Conservation (phyloP, 2,113 vertebrate genomes). For the Pseudolaguvia tuberculata region DNA sequence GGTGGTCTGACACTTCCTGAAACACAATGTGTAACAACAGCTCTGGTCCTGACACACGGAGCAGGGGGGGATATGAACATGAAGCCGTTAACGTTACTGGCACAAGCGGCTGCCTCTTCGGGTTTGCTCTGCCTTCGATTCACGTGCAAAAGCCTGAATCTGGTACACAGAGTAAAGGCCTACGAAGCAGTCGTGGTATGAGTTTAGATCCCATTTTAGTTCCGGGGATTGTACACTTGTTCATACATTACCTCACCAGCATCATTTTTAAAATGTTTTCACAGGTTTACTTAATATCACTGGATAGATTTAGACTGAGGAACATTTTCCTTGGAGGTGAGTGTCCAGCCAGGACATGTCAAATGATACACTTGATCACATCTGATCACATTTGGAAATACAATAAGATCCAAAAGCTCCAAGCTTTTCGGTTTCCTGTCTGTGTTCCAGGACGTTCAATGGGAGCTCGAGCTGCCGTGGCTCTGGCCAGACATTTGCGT, state of each 20-base stretch:
- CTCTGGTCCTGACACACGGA: slow-evolving; percentile 83
- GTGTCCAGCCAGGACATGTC: slow-evolving; percentile 8
- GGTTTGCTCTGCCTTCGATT: slow-evolving; percentile 83
- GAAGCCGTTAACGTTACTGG: slow-evolving; percentile 76
- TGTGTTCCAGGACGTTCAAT: slow-evolving; percentile 80
- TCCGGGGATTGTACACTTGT: not conserved
- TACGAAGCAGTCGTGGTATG: slow-evolving; percentile 80
- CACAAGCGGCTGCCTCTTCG: slow-evolving; percentile 64
- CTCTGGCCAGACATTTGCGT: slow-evolving; percentile 61
- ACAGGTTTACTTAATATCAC: slow-evolving; percentile 79
- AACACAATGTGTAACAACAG: slow-evolving; percentile 53
- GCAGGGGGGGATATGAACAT: slow-evolving; percentile 90
- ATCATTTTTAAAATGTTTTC: slow-evolving; percentile 32
- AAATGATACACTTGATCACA: not conserved
- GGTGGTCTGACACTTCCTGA: slow-evolving; percentile 74
- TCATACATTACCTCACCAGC: not conserved
- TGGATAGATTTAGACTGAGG: slow-evolving; percentile 69
- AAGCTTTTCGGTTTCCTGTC: not conserved
- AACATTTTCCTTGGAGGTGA: slow-evolving; percentile 83
- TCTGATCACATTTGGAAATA: not conserved
- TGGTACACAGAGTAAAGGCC: slow-evolving; percentile 78
- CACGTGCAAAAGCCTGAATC: slow-evolving; percentile 88
- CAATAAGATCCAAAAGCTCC: not conserved
- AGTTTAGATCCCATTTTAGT: slow-evolving; percentile 10
- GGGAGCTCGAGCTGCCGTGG: slow-evolving; percentile 83